Percentiles rank a stretch among this genome's conserved stretches.
Evolutionary conservation across 2,113 vertebrate genomes (phyloP).

Genomic region (Numenius arquata): DNA sequence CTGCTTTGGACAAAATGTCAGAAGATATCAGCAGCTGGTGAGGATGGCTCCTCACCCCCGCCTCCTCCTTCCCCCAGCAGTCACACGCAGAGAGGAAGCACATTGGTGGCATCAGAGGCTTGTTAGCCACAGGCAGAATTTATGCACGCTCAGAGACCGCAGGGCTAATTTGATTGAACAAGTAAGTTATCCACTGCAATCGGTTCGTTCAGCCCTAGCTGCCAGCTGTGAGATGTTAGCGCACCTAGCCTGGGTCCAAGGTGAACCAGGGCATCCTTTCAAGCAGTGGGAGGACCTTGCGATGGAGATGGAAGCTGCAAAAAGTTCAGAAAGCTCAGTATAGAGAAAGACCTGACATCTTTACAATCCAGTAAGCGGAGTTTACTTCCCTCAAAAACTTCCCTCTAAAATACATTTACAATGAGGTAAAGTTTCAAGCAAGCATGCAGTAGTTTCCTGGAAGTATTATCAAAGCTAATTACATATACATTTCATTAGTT

Average conservation of each 20-base stretch:
- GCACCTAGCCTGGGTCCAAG: neutral
- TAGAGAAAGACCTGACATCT: neutral
- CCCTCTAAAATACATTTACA: neutral
- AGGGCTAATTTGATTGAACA: neutral
- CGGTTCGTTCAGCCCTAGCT: neutral
- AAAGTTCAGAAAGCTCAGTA: neutral
- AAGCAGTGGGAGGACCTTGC: neutral
- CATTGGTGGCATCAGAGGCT: neutral
- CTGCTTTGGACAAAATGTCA: accelerated
- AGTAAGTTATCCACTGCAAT: neutral
- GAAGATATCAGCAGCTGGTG: accelerated
- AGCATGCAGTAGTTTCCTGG: neutral
- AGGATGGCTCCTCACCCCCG: accelerated
- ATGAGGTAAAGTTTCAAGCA: neutral
- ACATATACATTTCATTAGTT: neutral
- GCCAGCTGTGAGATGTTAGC: neutral
- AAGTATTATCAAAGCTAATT: neutral
- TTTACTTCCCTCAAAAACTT: neutral
- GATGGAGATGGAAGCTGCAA: accelerated
- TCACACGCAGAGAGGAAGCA: too few species aligned
- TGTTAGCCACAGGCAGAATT: neutral
- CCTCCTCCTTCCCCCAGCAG: too few species aligned
- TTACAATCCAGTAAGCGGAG: neutral
- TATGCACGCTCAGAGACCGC: accelerated
- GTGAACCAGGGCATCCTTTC: neutral